These are phyloP conservation scores for Tenthredo livida DNA, from an alignment of 2,888 invertebrate species.

Conservation along the genomic window DNA sequence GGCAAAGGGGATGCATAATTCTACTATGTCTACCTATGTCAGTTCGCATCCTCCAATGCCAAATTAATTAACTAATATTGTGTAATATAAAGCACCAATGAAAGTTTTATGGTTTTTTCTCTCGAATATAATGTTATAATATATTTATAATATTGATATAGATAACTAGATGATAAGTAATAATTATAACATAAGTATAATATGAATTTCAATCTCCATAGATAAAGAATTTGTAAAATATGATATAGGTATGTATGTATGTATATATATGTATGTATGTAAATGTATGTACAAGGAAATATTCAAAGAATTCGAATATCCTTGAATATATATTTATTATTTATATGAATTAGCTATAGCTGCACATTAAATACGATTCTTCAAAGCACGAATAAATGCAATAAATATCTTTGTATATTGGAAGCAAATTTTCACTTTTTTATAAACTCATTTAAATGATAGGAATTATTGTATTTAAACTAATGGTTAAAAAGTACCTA, in stretches of 20 bases:
- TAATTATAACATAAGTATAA: background rate
- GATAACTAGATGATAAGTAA: conserved; percentile 2
- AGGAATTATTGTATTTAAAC: background rate
- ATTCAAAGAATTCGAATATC: conserved; percentile 15
- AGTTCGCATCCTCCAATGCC: conserved; percentile 50
- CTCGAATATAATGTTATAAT: background rate
- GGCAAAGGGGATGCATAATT: conserved; percentile 42
- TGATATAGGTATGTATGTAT: background rate
- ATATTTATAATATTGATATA: background rate
- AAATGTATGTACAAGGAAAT: background rate
- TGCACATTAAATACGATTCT: conserved; percentile 35
- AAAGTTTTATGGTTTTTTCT: background rate
- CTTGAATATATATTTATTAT: conserved; percentile 2
- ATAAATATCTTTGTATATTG: conserved; percentile 49
- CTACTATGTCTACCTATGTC: conserved; percentile 45
- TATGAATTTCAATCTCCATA: background rate
- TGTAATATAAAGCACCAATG: conserved; percentile 45
- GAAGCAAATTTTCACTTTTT: conserved; percentile 1
- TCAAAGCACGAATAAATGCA: conserved; percentile 48
- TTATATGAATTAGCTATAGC: conserved; percentile 32
- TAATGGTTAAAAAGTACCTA: background rate
- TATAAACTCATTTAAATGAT: background rate
- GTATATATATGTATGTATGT: no score
- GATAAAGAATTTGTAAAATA: background rate
- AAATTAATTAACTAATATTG: conserved; percentile 27